phyloP scores from a whole-genome alignment of 2,797 vertebrate species.

The Stomatorhinus walkeri region DNA sequence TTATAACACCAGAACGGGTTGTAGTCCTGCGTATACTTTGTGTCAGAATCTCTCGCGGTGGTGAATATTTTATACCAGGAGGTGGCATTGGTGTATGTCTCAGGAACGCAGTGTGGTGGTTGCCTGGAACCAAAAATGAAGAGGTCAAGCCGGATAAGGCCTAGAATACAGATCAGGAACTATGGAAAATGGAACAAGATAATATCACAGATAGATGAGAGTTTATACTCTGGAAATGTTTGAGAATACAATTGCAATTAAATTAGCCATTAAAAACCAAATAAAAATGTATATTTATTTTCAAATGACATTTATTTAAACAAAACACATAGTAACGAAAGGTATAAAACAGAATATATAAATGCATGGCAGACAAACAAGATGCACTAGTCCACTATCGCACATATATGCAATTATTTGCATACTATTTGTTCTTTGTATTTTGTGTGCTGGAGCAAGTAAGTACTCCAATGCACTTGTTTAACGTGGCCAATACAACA shows the following conservation, averaged over 20 bases:
- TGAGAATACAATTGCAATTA: background rate
- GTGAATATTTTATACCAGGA: conserved; percentile 98
- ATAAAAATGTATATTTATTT: background rate
- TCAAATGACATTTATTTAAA: background rate
- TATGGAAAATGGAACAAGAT: background rate
- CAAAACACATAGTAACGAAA: background rate
- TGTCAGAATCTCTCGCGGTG: conserved; percentile 84
- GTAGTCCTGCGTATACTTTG: conserved; percentile 94
- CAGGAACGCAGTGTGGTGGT: conserved; percentile 87
- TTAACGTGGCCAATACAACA: background rate
- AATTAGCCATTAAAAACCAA: background rate
- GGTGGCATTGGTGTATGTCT: conserved; percentile 90
- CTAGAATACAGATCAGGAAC: background rate
- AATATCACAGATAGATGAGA: background rate
- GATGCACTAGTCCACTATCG: background rate
- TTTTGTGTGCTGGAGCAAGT: background rate
- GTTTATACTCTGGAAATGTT: background rate
- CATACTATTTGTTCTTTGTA: background rate
- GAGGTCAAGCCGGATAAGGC: background rate
- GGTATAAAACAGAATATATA: background rate
- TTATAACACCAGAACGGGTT: conserved; percentile 99
- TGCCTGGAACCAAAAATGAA: conserved; percentile 63
- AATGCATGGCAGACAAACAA: background rate
- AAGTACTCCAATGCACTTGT: background rate
- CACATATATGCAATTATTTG: background rate